phyloP scores from a whole-genome alignment of 2,113 vertebrate genomes.

The Formicarius rufipectus region DNA sequence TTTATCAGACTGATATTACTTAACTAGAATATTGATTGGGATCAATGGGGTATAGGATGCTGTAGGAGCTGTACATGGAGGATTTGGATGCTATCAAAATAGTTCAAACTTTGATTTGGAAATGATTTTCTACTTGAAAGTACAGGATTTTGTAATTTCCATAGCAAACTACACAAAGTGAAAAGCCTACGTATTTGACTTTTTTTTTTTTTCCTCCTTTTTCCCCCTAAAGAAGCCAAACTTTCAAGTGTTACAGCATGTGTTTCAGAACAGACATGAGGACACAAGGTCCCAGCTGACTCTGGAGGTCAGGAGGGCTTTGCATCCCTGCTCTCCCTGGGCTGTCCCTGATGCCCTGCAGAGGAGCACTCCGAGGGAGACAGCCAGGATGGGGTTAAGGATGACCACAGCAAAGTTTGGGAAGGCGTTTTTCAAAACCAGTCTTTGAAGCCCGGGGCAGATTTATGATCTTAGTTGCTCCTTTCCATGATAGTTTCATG shows the following conservation, averaged over 20 bases:
- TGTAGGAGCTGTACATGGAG: fast-evolving
- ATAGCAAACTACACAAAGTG: not conserved
- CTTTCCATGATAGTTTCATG: not conserved
- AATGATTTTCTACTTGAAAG: not conserved
- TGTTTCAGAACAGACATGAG: not conserved
- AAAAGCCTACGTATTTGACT: not conserved
- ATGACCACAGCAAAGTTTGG: fast-evolving
- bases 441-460: not conserved
- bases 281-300: fast-evolving
- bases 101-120: not conserved
- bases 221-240: not conserved
- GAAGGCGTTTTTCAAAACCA: fast-evolving
- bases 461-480: not conserved
- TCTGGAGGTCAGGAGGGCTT: not conserved
- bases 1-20: not conserved
- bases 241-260: fast-evolving
- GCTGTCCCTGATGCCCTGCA: no score
- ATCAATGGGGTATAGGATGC: not conserved
- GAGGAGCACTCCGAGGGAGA: fast-evolving
- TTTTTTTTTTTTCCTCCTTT: not conserved
- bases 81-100: fast-evolving
- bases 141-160: not conserved
- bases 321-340: not conserved
- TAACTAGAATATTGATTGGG: not conserved
- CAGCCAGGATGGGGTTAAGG: fast-evolving